A percentile compares a stretch with the other conserved stretches of the same genome.
phyloP scores from a whole-genome alignment of 2,888 invertebrate species.

The Hesperia comma region DNA sequence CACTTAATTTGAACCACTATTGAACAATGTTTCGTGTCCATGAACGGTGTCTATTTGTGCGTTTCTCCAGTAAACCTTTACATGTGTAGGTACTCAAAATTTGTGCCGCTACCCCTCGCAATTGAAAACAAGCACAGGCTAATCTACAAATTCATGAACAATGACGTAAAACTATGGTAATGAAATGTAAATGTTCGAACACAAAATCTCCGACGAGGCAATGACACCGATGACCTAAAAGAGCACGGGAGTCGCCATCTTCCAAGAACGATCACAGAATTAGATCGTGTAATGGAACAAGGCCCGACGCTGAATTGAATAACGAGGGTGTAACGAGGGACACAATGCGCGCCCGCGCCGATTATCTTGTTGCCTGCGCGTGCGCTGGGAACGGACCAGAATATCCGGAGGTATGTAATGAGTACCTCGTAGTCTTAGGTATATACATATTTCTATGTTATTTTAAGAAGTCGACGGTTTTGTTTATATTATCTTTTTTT shows the following conservation, averaged over 20 bases:
- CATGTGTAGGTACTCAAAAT: too few species aligned
- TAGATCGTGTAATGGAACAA: constrained; percentile 60
- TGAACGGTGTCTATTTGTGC: too few species aligned
- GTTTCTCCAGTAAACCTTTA: too few species aligned
- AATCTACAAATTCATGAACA: too few species aligned
- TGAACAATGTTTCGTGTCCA: too few species aligned
- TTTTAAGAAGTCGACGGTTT: not conserved
- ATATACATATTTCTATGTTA: not conserved
- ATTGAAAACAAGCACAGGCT: too few species aligned
- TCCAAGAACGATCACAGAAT: constrained; percentile 36
- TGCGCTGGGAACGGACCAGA: constrained; percentile 66
- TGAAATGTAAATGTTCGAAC: not conserved
- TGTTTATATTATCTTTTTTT: too few species aligned
- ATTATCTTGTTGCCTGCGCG: constrained; percentile 74
- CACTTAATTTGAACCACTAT: too few species aligned
- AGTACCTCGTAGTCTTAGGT: constrained; percentile 6
- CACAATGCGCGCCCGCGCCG: constrained; percentile 70
- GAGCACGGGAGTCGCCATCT: constrained; percentile 25
- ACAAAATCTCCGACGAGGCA: constrained; percentile 7
- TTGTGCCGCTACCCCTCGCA: too few species aligned
- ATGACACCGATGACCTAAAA: constrained; percentile 29
- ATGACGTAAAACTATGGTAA: too few species aligned
- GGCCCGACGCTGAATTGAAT: constrained; percentile 76
- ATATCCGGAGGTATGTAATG: constrained; percentile 19
- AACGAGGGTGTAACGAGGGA: constrained; percentile 80